Conservation (phyloP, 1,140 invertebrate genomes). For the Rhagoletis zephyria region DNA sequence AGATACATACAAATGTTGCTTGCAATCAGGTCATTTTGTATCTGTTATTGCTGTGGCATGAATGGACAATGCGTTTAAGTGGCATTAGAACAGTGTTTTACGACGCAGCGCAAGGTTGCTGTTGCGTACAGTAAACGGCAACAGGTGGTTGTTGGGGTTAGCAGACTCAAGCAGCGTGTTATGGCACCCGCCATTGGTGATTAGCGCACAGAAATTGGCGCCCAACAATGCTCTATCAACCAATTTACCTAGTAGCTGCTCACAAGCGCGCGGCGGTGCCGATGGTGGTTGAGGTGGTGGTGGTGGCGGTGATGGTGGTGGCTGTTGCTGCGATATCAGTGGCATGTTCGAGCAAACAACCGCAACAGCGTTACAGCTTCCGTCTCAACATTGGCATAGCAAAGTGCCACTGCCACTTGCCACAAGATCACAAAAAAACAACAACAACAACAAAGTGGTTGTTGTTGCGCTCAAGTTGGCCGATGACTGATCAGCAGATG, state of each 20-base stretch:
- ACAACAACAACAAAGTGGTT: not conserved
- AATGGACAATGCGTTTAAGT: slow-evolving; percentile 37
- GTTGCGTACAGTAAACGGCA: too few species aligned
- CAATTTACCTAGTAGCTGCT: too few species aligned
- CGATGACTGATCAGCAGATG: slow-evolving; percentile 48
- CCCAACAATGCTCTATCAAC: not conserved
- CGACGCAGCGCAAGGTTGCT: not conserved
- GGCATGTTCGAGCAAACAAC: slow-evolving; percentile 14
- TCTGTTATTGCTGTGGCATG: slow-evolving; percentile 18
- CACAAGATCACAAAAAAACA: not conserved
- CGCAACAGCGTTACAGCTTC: not conserved
- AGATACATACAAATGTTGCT: not conserved
- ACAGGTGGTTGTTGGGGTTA: too few species aligned
- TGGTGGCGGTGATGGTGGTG: not conserved
- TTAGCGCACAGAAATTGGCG: slow-evolving; percentile 35
- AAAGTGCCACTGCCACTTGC: slow-evolving; percentile 27
- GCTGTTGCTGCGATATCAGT: too few species aligned
- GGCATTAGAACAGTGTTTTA: not conserved
- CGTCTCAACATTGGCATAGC: slow-evolving; percentile 39
- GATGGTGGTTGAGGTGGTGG: too few species aligned
- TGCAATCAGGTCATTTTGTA: not conserved
- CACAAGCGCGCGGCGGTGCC: too few species aligned
- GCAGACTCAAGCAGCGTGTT: not conserved
- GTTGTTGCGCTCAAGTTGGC: not conserved
- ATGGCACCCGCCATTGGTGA: slow-evolving; percentile 27